These are phyloP conservation scores for Pelodiscus sinensis DNA, from an alignment of 2,113 vertebrate species.

Conservation along the genomic window DNA sequence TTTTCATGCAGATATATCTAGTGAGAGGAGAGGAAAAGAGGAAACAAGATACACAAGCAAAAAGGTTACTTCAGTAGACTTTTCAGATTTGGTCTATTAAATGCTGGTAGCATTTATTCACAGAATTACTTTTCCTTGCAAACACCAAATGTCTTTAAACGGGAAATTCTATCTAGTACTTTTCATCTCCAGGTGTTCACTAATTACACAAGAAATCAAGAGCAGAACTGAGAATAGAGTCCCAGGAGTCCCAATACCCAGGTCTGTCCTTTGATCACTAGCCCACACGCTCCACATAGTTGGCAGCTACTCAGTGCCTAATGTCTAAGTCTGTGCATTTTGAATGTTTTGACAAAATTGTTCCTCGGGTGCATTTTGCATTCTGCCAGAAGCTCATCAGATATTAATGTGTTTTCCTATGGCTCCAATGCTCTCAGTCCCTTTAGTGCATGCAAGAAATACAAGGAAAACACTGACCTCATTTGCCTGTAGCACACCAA, in stretches of 20 bases:
- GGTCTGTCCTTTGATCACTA: neutral
- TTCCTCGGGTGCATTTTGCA: slow-evolving; percentile 9
- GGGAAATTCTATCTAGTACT: slow-evolving; percentile 18
- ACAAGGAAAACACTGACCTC: slow-evolving; percentile 58
- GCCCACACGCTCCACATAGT: neutral
- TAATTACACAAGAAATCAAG: slow-evolving; percentile 54
- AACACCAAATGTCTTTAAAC: neutral
- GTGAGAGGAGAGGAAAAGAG: neutral
- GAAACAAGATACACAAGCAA: neutral
- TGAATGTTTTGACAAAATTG: neutral
- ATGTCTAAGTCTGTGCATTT: neutral
- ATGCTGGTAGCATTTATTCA: neutral
- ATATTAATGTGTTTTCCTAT: slow-evolving; percentile 57
- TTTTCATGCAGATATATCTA: neutral
- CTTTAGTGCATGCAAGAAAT: slow-evolving; percentile 51
- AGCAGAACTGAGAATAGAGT: slow-evolving; percentile 28
- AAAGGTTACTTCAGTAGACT: neutral
- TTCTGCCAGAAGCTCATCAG: slow-evolving; percentile 54
- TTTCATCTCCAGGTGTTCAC: slow-evolving; percentile 42
- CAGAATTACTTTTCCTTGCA: neutral
- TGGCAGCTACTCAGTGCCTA: neutral
- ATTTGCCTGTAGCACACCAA: slow-evolving; percentile 36
- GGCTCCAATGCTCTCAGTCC: slow-evolving; percentile 29
- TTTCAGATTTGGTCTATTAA: neutral
- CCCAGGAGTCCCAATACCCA: neutral